These are phyloP conservation scores for Penaeus chinensis DNA, from an alignment of 1,140 invertebrate species.

Conservation along the genomic window DNA sequence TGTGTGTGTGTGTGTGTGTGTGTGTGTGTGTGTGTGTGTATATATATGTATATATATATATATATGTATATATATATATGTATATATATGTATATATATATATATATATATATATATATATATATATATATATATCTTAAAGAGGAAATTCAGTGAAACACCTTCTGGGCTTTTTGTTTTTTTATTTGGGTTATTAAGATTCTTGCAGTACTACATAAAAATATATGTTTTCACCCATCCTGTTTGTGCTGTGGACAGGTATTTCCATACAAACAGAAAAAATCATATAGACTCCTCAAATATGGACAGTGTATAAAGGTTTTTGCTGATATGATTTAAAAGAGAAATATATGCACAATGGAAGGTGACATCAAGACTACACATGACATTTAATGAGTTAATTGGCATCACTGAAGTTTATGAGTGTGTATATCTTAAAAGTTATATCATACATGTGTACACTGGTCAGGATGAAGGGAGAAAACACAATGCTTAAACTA, in stretches of 20 bases:
- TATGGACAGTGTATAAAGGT: constrained; percentile 19
- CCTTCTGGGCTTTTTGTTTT: neutral
- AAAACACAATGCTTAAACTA: too few species aligned
- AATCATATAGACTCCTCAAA: neutral
- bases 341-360: too few species aligned
- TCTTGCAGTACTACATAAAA: constrained; percentile 7
- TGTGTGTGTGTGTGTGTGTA: neutral
- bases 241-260: constrained; percentile 14
- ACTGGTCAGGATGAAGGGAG: too few species aligned
- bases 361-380: too few species aligned
- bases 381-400: too few species aligned
- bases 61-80: neutral
- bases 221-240: constrained; percentile 24
- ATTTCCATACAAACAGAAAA: constrained; percentile 10
- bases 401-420: too few species aligned
- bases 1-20: neutral
- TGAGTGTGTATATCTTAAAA: too few species aligned
- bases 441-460: too few species aligned
- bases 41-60: neutral
- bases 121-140: neutral
- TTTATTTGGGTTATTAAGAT: constrained; percentile 14
- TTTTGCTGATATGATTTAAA: neutral
- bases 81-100: neutral
- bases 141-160: neutral
- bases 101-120: constrained; percentile 13